phyloP scores from a whole-genome alignment of 2,797 vertebrate genomes.

The Helostoma temminkii region DNA sequence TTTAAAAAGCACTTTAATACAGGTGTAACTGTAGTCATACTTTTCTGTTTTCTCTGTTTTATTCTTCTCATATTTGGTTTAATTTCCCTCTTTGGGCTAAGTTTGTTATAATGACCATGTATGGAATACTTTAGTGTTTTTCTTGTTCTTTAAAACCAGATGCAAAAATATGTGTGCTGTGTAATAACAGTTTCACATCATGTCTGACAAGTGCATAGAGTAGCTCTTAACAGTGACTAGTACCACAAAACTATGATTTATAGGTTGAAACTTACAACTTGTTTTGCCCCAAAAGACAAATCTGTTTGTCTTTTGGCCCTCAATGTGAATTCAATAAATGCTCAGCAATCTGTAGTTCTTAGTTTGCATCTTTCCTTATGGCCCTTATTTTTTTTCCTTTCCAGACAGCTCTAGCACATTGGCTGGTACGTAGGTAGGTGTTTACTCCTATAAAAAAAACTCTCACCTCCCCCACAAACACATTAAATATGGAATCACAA shows the following conservation, averaged over 20 bases:
- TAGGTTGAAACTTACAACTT: background rate
- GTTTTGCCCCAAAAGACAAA: background rate
- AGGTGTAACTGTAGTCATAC: constrained; percentile 37
- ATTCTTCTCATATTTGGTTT: constrained; percentile 3
- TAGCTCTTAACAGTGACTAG: background rate
- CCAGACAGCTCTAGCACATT: constrained; percentile 64
- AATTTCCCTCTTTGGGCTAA: background rate
- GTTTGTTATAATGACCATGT: background rate
- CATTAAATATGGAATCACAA: constrained; percentile 80
- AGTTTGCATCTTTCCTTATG: constrained; percentile 54
- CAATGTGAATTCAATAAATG: background rate
- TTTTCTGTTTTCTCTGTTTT: constrained; percentile 24
- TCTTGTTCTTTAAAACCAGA: background rate
- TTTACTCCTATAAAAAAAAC: constrained; percentile 69
- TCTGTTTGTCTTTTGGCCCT: background rate
- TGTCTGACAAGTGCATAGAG: no score
- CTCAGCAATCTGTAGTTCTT: constrained; percentile 28
- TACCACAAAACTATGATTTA: background rate
- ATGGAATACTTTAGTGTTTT: background rate
- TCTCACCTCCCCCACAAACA: constrained; percentile 80
- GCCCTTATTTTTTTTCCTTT: constrained; percentile 33
- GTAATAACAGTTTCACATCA: no score
- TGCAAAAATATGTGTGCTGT: no score
- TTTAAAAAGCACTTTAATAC: constrained; percentile 31
- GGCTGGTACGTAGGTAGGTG: constrained; percentile 76